phyloP scores from a whole-genome alignment of 2,113 vertebrate species.

The Chlorocebus sabaeus region DNA sequence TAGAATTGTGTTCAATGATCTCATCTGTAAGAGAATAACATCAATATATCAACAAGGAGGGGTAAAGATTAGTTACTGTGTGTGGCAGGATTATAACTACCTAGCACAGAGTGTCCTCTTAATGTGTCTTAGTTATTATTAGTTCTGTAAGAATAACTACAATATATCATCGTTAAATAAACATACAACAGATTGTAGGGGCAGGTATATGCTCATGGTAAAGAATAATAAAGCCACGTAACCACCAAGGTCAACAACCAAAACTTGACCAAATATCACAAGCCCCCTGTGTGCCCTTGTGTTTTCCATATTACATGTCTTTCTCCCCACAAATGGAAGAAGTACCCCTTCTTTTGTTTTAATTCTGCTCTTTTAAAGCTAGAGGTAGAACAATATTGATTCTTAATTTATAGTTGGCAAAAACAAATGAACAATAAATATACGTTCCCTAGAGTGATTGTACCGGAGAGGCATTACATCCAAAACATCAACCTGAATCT shows the following conservation, averaged over 20 bases:
- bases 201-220: background rate
- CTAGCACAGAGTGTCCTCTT: background rate
- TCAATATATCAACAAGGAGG: background rate
- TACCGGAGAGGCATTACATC: conserved; percentile 62
- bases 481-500: conserved; percentile 73
- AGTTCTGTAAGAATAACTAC: background rate
- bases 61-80: background rate
- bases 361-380: conserved; percentile 55
- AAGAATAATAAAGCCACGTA: background rate
- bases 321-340: background rate
- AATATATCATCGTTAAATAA: background rate
- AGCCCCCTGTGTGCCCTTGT: fast-evolving
- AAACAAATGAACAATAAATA: conserved; percentile 74
- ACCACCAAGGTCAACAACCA: background rate
- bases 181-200: background rate
- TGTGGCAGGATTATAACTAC: background rate
- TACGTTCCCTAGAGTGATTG: conserved; percentile 55
- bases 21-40: background rate
- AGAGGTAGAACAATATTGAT: conserved; percentile 67
- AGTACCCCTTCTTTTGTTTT: conserved; percentile 17
- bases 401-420: conserved; percentile 74
- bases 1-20: background rate
- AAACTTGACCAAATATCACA: background rate
- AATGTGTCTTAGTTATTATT: background rate
- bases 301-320: background rate